Conservation (phyloP, 2,113 vertebrate species). For the Apaloderma vittatum region DNA sequence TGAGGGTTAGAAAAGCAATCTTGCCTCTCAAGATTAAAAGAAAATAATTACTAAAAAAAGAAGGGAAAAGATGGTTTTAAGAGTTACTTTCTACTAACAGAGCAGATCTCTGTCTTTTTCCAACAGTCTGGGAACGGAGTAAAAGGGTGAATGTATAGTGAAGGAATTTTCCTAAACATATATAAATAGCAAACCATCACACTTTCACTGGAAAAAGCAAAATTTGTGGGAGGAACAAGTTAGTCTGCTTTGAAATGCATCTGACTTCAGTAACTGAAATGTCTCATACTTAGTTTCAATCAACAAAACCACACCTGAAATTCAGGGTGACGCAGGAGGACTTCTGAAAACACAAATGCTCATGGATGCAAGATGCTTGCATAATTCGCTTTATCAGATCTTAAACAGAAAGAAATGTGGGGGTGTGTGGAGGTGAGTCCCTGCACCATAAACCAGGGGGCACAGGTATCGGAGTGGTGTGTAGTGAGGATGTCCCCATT, state of each 20-base stretch:
- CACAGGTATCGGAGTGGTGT: accelerated
- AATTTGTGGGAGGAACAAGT: not conserved
- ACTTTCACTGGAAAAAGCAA: not conserved
- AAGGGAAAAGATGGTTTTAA: not conserved
- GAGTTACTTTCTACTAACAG: not conserved
- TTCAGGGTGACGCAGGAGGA: not conserved
- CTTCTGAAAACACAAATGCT: not conserved
- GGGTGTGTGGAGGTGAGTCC: not conserved
- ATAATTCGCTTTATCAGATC: not conserved
- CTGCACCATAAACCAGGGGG: not conserved
- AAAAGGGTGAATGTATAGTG: not conserved
- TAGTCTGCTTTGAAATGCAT: not conserved
- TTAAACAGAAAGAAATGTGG: not conserved
- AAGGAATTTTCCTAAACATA: not conserved
- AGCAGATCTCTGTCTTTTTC: not conserved
- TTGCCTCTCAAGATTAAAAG: not conserved
- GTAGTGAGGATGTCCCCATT: not conserved
- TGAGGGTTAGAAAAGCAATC: not conserved
- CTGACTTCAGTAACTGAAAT: not conserved
- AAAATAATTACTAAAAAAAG: accelerated
- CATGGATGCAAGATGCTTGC: not conserved
- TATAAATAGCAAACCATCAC: not conserved
- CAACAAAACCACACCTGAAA: not conserved
- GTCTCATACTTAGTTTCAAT: not conserved
- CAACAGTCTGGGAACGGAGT: not conserved